These are phyloP conservation scores for Pseudorhiza aurosa DNA, from an alignment of 30 jellyfish, hydroid and myxozoan genomes.

Conservation along the genomic window DNA sequence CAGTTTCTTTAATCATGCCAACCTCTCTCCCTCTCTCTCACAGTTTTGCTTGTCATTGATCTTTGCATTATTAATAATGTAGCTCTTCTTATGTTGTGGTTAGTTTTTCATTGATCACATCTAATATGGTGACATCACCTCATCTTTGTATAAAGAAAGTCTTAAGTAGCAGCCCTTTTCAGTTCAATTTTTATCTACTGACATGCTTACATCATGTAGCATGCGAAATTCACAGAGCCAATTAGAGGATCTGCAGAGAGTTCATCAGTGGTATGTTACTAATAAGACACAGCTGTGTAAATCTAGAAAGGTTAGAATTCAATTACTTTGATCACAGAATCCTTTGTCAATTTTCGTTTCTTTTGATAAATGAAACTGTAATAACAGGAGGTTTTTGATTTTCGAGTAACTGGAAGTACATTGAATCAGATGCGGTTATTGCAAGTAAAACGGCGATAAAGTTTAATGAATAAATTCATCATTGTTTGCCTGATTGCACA, in stretches of 20 bases:
- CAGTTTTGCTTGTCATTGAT: neutral
- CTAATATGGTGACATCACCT: neutral
- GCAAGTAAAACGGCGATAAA: too few relatives aligned
- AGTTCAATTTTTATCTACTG: slow-evolving; percentile 1
- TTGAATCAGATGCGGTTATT: too few relatives aligned
- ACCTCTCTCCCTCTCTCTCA: neutral
- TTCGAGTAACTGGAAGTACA: too few relatives aligned
- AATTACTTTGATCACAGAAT: too few relatives aligned
- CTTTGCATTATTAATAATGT: neutral
- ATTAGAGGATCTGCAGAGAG: slow-evolving; percentile 61
- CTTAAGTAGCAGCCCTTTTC: neutral
- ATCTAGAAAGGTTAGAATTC: slow-evolving; percentile 37
- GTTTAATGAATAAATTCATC: too few relatives aligned
- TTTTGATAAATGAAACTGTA: too few relatives aligned
- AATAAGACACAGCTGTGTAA: slow-evolving; percentile 55
- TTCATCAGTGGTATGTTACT: slow-evolving; percentile 71
- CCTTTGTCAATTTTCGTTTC: too few relatives aligned
- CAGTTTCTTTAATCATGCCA: too few relatives aligned
- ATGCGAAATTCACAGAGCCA: slow-evolving; percentile 32
- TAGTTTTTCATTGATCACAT: neutral
- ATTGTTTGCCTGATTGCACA: too few relatives aligned
- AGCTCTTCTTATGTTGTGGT: neutral
- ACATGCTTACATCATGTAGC: slow-evolving; percentile 17
- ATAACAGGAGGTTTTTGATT: too few relatives aligned
- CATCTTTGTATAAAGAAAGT: neutral